These are phyloP conservation scores for Pachypeltis micranthus DNA, from an alignment of 1,140 invertebrate species.

Conservation along the genomic window DNA sequence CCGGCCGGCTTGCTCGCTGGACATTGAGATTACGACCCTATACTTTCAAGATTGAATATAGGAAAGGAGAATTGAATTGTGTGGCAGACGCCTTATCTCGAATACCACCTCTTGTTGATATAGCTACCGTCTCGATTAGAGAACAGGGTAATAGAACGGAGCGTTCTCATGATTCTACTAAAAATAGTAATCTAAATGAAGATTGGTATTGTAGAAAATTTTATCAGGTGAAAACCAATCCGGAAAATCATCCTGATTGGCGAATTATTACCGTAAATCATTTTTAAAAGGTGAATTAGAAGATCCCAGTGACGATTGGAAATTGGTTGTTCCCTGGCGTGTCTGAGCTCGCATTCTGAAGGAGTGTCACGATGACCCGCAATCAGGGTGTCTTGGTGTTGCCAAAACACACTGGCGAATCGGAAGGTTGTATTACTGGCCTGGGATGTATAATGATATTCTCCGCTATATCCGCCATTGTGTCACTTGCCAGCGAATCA, in stretches of 20 bases:
- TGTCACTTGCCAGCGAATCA: not conserved
- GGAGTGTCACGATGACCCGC: not conserved
- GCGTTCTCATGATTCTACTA: too few relatives aligned
- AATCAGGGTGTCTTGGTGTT: not conserved
- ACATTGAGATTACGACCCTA: conserved; percentile 30
- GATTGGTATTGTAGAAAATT: not conserved
- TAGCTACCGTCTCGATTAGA: not conserved
- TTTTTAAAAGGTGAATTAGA: not conserved
- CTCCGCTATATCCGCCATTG: not conserved
- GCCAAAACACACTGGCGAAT: not conserved
- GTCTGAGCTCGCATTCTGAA: not conserved
- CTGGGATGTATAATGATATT: not conserved
- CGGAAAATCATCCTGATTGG: conserved; percentile 9
- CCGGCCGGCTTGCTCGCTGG: conserved; percentile 26
- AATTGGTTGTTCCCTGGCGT: not conserved
- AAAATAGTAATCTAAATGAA: too few relatives aligned
- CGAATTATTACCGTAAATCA: not conserved
- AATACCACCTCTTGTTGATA: conserved; percentile 28
- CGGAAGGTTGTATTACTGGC: not conserved
- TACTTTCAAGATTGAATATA: conserved; percentile 32
- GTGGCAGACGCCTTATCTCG: too few relatives aligned
- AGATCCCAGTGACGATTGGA: not conserved
- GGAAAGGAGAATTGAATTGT: conserved; percentile 32
- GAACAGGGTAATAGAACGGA: too few relatives aligned
- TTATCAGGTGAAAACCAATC: not conserved